Evolutionary conservation across 1,140 invertebrate genomes (phyloP), one percentile per base, ranked within the genome.

Genomic region (Penaeus chinensis): DNA sequence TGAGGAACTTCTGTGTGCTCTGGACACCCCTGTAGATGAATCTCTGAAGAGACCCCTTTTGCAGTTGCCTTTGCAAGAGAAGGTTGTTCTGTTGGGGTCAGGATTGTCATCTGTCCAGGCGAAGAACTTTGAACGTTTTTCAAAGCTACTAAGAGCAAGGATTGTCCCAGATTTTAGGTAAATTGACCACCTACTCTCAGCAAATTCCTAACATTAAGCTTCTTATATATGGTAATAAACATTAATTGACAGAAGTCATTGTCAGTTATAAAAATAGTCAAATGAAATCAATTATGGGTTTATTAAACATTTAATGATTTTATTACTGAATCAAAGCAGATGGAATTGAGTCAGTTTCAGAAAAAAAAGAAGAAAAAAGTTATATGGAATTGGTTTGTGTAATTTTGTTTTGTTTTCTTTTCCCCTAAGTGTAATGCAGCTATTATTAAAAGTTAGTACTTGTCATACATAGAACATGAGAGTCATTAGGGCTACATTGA

Each of bases 91-190:
- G n/a, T 82, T 82, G 20, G 47, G 54, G 13, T 88, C 80, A 10
- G 77, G 76, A 69, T 82, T 88, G 32, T 54, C 79, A n/a, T 7
- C 66, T n/a, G 42, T 42, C 27, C 69, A 83, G 22, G 32, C 76
- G 13, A 88, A 88, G 80, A 82, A 60, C 24, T 47, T 88, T 20
- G 80, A 82, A n/a, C 27, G 20, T 4, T 63, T 88, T 37, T 47
- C 80, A 13, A 71, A 74, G 60, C 37, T 82, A 19, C 47, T 82
- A 54, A 74, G 60, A 61, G 63, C 71, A 22, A 61, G 66, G n/a
- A 27, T 88, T 22, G 69, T 82, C 11, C 2, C 27, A 0, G 86
- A 88, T 3, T 88, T 76, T 80, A 69, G 80, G 86, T 88, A 76
- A 54, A 22, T 4, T 27, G 19, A 32, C 16, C 24, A 69, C 66